Base-by-base conservation (phyloP, 1,140 invertebrate genomes). In the Samia ricini region DNA sequence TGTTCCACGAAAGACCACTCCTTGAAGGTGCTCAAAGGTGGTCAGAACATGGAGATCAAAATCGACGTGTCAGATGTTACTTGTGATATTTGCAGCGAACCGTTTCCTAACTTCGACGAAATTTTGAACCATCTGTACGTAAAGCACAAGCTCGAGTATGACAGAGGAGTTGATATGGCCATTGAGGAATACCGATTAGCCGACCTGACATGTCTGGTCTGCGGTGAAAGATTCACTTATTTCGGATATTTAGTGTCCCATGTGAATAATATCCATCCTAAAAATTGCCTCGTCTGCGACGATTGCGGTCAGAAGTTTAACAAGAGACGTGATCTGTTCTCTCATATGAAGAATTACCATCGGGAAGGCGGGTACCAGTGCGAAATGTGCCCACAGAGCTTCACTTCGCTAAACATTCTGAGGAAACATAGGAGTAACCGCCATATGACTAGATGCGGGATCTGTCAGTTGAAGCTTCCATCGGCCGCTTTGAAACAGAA, bases 41-140 rank as follows among this genome's bases (percentile, higher is more conserved):
- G 85, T 15, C 75, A 81, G 23, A 88, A 88, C 63, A 85, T 89
- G 81, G 87, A 88, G 57, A 85, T 89, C 6, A 89, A 89, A 80
- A 74, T 89, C 4, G 87, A 89, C 26, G 67, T 88, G 10, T 88
- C 87, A 0, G 68, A 80, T 29, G 69, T 89, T 10, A 57, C 54
- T 8, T 89, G 87, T 33, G 75, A 83, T 48, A 70, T 88, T 36
- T 89, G 87, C 56, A 73, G 71, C 0, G 82, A 83, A 64, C 57
- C 69, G 4, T 81, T 83, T 52, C 56, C 69, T 0, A 51, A 49
- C 1, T 68, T 84, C 0, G 73, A 81, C 19, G 79, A 82, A n/a
- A 57, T 88, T 6, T 10, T 86, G 4, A 76, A 69, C 22, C 87
- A 89, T 77, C 61, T 89, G 5, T 59, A 69, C 10, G 60, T 66